Evolutionary conservation across 2,113 vertebrate genomes (phyloP).

Genomic region (Campylomormyrus numenius): DNA sequence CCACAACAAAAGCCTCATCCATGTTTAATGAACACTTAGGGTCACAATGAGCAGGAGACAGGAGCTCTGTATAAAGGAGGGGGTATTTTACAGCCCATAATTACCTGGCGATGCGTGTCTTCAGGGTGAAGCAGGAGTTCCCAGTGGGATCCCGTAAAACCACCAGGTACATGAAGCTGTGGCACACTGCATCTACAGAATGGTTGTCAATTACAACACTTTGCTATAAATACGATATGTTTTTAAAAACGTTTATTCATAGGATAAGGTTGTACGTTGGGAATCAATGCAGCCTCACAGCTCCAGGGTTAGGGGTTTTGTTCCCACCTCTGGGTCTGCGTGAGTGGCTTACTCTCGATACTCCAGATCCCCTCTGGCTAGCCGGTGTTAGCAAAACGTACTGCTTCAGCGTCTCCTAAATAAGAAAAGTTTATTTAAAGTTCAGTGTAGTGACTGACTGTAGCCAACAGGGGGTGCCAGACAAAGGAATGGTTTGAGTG

Average conservation of each 20-base stretch:
- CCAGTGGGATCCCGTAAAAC: neutral
- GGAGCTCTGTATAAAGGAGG: neutral
- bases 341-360: neutral
- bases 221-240: neutral
- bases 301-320: neutral
- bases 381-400: neutral
- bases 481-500: neutral
- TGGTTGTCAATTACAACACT: neutral
- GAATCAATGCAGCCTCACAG: neutral
- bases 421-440: neutral
- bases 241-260: neutral
- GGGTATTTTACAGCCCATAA: neutral
- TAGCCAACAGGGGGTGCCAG: neutral
- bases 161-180: neutral
- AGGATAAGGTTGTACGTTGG: neutral
- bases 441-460: neutral
- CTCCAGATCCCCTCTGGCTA: neutral
- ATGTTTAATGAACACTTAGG: neutral
- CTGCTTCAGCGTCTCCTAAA: neutral
- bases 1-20: neutral
- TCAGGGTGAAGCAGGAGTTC: neutral
- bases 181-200: neutral
- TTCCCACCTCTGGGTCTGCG: neutral
- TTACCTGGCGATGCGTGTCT: neutral
- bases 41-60: neutral